Base-by-base conservation (phyloP, 2,113 vertebrate species). In the Eclectus roratus region DNA sequence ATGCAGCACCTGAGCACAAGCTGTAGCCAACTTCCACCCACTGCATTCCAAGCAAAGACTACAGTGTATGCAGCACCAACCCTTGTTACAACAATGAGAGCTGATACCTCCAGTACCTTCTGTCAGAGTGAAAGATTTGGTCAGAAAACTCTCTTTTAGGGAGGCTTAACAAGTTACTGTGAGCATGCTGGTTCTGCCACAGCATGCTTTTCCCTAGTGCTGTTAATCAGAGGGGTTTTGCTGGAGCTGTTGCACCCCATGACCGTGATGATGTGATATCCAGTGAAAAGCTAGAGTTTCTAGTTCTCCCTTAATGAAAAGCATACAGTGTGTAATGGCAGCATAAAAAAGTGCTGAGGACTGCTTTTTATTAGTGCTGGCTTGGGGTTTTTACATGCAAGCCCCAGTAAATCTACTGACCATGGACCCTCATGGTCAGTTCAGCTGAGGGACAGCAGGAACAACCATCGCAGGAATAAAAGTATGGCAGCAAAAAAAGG, bases 251-350 rank as follows among this genome's bases (percentile, higher is more conserved):
- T 82, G 80, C 12, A 85, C n/a, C 23, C 80, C 11, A 35, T 85
- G 76, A 35, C 52, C 2, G 2, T 76, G 68, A 41, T 81, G 77
- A 80, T 58, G 52, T 43, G 55, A 43, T 56, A 83, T 1, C 49
- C 80, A 81, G 60, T 35, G 52, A 81, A 94, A 94, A 53, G 53
- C 46, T 39, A 53, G 56, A 70, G 52, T 55, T 95, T 88, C 60
- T 56, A 49, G 21, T 5, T 95, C 80, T 92, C 55, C 61, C 41
- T 53, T 94, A 95, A 85, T 93, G 78, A 92, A 94, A 96, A 92
- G 85, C 90, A 84, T 7, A 11, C 52, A 69, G 68, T 87, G 70
- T 92, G 90, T 89, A 95, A 84, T 70, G 69, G 46, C 50, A 69
- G 28, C 14, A 49, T 77, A 46, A 83, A 95, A 94, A 92, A 39